Evolutionary conservation across 2,888 invertebrate species (phyloP).

Genomic region (Xylota sylvarum): DNA sequence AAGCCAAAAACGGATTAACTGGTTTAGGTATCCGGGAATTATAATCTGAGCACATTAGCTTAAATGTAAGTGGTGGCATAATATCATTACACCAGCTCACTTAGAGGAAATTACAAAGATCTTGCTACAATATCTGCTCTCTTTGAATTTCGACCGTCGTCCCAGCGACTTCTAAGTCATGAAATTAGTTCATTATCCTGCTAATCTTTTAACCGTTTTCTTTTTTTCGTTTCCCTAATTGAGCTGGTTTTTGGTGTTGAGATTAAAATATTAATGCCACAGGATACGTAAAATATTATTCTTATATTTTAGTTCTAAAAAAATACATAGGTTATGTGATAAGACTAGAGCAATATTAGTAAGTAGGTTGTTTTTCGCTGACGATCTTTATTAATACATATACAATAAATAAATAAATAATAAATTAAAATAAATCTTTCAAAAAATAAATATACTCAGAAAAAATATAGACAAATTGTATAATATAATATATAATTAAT

Average conservation of each 20-base stretch:
- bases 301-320: background rate
- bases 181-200: too few species aligned
- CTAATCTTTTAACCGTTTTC: background rate
- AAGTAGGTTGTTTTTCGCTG: background rate
- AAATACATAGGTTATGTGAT: slow-evolving; percentile 8
- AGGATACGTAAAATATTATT: background rate
- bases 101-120: background rate
- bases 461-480: slow-evolving; percentile 16
- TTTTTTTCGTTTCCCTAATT: background rate
- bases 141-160: too few species aligned
- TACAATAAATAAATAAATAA: background rate
- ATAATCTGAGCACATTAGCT: too few species aligned
- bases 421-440: background rate
- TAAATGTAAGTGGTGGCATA: too few species aligned
- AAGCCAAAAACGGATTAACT: background rate
- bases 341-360: slow-evolving; percentile 20
- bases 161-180: too few species aligned
- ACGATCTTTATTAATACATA: background rate
- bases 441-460: background rate
- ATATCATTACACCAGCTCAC: too few species aligned
- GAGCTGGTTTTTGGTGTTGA: background rate
- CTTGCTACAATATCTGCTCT: too few species aligned
- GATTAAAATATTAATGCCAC: background rate
- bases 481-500: background rate
- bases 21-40: background rate